phyloP scores from a whole-genome alignment of 1,140 invertebrate species.

The Lasioglossum albipes region DNA sequence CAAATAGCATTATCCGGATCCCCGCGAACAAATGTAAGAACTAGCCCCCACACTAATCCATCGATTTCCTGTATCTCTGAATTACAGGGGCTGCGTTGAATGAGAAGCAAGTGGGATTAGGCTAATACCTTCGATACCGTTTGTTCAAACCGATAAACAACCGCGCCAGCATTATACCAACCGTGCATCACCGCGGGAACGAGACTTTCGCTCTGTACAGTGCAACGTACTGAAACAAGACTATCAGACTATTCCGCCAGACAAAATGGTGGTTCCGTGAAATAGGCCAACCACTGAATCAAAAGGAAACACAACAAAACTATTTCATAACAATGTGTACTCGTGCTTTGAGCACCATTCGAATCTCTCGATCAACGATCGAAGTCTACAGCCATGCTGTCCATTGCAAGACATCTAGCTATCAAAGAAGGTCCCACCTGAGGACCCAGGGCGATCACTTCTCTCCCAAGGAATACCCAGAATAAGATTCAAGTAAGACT shows the following conservation, averaged over 20 bases:
- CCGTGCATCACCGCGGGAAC: too few species aligned
- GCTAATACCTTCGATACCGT: constrained; percentile 2
- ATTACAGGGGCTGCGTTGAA: constrained; percentile 30
- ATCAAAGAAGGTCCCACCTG: constrained; percentile 1
- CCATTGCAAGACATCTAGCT: neutral
- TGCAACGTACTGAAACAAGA: neutral
- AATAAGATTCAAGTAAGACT: neutral
- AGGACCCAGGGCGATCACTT: neutral
- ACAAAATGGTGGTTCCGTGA: too few species aligned
- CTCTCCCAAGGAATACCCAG: neutral
- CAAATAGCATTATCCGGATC: constrained; percentile 4
- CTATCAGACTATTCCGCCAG: too few species aligned
- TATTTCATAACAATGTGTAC: neutral
- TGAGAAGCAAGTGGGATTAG: constrained; percentile 14
- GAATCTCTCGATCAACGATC: too few species aligned
- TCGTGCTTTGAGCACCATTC: neutral
- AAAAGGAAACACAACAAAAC: neutral
- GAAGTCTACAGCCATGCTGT: neutral
- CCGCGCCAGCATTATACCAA: neutral
- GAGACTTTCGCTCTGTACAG: neutral
- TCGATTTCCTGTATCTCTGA: constrained; percentile 26
- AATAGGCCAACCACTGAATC: neutral
- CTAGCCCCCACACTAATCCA: constrained; percentile 1
- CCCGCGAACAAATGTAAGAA: neutral
- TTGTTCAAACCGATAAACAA: constrained; percentile 18